Evolutionary conservation across 2,797 vertebrate genomes (phyloP).

Genomic region (Urophycis tenuis): DNA sequence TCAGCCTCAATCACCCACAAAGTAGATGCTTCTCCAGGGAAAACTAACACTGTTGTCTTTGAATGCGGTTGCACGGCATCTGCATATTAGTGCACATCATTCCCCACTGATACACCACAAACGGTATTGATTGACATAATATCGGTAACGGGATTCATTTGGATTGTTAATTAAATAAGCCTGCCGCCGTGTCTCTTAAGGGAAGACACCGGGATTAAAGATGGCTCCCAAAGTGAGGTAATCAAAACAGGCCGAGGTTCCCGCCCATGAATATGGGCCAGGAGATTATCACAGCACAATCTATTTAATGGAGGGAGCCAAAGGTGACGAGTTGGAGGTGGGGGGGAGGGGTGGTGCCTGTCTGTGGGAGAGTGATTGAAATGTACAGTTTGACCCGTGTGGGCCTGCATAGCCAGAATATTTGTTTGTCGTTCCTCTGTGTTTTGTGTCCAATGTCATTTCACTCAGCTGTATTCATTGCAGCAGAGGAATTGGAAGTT

Average conservation of each 20-base stretch:
- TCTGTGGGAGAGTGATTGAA: slow-evolving; percentile 64
- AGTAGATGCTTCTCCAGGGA: neutral
- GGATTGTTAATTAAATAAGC: slow-evolving; percentile 54
- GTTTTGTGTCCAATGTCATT: neutral
- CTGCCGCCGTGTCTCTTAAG: slow-evolving; percentile 57
- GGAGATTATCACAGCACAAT: slow-evolving; percentile 78
- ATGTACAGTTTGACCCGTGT: slow-evolving; percentile 48
- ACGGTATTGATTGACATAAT: slow-evolving; percentile 14
- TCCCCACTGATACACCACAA: neutral
- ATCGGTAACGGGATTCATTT: slow-evolving; percentile 48
- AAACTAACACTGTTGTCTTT: no score
- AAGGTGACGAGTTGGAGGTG: slow-evolving; percentile 32
- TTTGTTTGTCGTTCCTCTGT: neutral
- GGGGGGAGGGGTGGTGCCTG: slow-evolving; percentile 44
- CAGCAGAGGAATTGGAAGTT: no score
- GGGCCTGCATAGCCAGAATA: slow-evolving; percentile 51
- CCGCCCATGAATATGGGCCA: slow-evolving; percentile 69
- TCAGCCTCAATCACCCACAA: neutral
- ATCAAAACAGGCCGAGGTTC: slow-evolving; percentile 70
- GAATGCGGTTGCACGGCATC: no score
- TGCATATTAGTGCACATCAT: neutral
- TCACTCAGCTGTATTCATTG: no score
- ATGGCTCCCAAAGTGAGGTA: slow-evolving; percentile 70
- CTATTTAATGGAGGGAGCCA: slow-evolving; percentile 76
- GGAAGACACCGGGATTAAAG: slow-evolving; percentile 69